Evolutionary conservation across 2,113 vertebrate genomes (phyloP).

Genomic region (Ovis canadensis): DNA sequence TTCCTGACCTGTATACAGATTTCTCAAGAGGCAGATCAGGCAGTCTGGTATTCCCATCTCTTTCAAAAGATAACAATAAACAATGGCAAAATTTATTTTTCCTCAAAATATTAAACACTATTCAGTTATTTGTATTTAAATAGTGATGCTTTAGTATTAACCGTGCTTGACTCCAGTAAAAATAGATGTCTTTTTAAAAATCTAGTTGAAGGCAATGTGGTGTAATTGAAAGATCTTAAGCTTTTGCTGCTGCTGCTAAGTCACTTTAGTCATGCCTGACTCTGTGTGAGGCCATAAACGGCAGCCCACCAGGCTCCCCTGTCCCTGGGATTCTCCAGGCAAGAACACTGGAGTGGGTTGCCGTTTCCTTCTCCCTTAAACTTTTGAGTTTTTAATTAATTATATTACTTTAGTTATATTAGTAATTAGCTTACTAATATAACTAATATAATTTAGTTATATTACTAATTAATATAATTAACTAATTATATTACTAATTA

Average conservation of each 20-base stretch:
- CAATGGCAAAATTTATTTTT: background rate
- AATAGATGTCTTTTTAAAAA: background rate
- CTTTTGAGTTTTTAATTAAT: background rate
- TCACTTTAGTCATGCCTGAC: no score
- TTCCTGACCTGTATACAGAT: no score
- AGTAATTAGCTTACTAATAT: background rate
- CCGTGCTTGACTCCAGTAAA: background rate
- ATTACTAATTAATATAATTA: background rate
- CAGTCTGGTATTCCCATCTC: no score
- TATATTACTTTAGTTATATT: background rate
- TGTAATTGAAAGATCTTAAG: background rate
- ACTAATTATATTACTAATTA: background rate
- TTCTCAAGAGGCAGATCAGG: no score
- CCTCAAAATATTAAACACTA: background rate
- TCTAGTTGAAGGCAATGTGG: background rate
- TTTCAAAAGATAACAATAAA: background rate
- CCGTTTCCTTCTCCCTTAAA: background rate
- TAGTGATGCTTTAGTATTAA: background rate
- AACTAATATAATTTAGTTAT: background rate
- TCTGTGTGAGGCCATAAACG: fast-evolving
- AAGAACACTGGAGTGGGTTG: no score
- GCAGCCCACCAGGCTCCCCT: no score
- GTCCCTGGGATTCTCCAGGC: no score
- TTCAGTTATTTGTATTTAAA: background rate
- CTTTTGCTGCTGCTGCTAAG: background rate